These are phyloP conservation scores for Lampris incognitus DNA, from an alignment of 2,113 vertebrate genomes.

Conservation along the genomic window DNA sequence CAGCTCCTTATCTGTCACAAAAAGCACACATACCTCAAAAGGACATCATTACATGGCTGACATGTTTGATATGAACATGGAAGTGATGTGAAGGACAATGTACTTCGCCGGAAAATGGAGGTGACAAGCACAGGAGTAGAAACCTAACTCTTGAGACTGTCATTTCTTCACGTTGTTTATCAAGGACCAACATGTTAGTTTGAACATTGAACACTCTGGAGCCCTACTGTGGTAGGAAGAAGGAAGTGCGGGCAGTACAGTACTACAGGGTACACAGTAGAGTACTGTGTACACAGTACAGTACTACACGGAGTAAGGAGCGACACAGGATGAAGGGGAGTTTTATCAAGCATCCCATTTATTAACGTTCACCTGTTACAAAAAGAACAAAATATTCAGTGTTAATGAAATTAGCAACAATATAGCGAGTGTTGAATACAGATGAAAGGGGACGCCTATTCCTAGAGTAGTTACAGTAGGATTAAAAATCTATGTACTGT, in stretches of 20 bases:
- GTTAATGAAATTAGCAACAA: slow-evolving; percentile 85
- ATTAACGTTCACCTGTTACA: slow-evolving; percentile 84
- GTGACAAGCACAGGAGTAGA: slow-evolving; percentile 13
- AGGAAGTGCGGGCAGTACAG: slow-evolving; percentile 30
- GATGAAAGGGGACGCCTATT: slow-evolving; percentile 73
- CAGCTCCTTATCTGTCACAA: background rate
- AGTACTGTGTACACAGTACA: background rate
- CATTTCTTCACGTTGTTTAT: slow-evolving; percentile 12
- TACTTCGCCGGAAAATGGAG: background rate
- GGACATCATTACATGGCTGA: slow-evolving; percentile 20
- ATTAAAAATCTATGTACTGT: slow-evolving; percentile 74
- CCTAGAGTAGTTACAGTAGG: slow-evolving; percentile 75
- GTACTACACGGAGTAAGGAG: background rate
- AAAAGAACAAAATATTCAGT: slow-evolving; percentile 83
- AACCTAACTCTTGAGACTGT: slow-evolving; percentile 1
- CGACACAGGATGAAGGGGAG: slow-evolving; percentile 31
- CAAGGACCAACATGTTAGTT: background rate
- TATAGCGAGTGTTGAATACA: slow-evolving; percentile 78
- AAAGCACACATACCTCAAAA: slow-evolving; percentile 15
- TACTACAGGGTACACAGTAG: background rate
- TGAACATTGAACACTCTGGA: slow-evolving; percentile 28
- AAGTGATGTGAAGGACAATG: slow-evolving; percentile 5
- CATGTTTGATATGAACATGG: slow-evolving; percentile 6
- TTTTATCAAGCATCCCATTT: slow-evolving; percentile 87
- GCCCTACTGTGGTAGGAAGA: slow-evolving; percentile 56